phyloP scores from a whole-genome alignment of 2,113 vertebrate species.

The Solea solea region DNA sequence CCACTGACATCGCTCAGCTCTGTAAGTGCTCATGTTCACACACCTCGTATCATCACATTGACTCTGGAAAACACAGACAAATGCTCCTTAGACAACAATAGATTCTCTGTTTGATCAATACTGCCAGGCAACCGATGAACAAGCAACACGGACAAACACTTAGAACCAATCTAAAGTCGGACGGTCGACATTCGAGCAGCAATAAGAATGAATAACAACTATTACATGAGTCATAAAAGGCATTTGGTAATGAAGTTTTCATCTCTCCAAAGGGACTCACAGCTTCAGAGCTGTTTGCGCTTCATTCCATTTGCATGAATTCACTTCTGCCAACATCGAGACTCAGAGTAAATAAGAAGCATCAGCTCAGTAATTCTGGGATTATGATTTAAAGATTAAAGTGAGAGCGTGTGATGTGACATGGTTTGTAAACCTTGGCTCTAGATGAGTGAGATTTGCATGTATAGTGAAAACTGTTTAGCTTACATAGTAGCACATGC shows the following conservation, averaged over 20 bases:
- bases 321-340: conserved; percentile 7
- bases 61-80: background rate
- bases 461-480: background rate
- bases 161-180: conserved; percentile 2
- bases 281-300: background rate
- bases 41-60: background rate
- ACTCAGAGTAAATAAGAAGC: conserved; percentile 7
- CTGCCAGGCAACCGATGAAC: conserved; percentile 14
- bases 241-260: conserved; percentile 36
- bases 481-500: conserved; percentile 5
- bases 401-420: background rate
- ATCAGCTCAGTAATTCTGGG: conserved; percentile 9
- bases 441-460: background rate
- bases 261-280: conserved; percentile 27
- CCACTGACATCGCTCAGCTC: too few species aligned
- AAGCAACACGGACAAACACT: background rate
- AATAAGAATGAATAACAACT: conserved; percentile 1
- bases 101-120: conserved; percentile 14
- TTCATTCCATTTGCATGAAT: conserved; percentile 31
- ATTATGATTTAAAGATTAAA: conserved; percentile 6
- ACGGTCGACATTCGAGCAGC: background rate
- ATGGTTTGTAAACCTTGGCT: background rate
- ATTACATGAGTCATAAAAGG: conserved; percentile 8
- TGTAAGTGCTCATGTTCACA: too few species aligned
- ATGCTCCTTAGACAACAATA: background rate